Evolutionary conservation across 2,888 invertebrate genomes (phyloP).

Genomic region (Cartodere bifasciata): DNA sequence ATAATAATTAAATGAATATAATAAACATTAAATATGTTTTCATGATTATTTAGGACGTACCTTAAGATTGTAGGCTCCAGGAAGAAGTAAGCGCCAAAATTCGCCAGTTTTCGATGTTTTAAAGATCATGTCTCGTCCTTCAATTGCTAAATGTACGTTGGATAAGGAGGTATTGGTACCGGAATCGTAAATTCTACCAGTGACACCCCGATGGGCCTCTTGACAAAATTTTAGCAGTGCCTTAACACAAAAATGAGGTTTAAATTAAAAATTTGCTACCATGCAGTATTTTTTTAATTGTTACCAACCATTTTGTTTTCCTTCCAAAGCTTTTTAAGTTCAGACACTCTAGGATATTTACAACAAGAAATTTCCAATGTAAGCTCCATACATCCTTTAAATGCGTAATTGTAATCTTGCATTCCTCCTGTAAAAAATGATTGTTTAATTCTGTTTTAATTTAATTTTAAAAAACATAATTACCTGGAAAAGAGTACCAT

Average conservation of each 20-base stretch:
- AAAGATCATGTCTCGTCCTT: constrained; percentile 45
- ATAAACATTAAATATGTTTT: too few relatives aligned
- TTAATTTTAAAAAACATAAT: too few relatives aligned
- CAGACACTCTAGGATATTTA: constrained; percentile 43
- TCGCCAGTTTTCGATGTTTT: constrained; percentile 44
- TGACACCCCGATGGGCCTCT: constrained; percentile 45
- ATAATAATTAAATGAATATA: too few relatives aligned
- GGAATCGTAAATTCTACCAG: constrained; percentile 42
- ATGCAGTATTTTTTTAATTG: constrained; percentile 6
- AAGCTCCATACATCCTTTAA: constrained; percentile 52
- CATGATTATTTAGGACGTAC: too few relatives aligned
- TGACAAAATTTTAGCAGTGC: constrained; percentile 41
- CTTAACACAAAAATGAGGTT: constrained; percentile 24
- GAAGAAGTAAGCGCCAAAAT: constrained; percentile 51
- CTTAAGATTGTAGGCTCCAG: constrained; percentile 45
- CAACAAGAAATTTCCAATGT: constrained; percentile 56
- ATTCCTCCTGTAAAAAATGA: constrained; percentile 36
- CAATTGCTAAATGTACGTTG: constrained; percentile 39
- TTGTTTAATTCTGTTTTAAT: too few relatives aligned
- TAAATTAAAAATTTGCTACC: background rate
- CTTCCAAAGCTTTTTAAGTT: constrained; percentile 43
- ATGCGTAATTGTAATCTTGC: constrained; percentile 58
- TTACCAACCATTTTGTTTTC: constrained; percentile 46
- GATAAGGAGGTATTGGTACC: constrained; percentile 35
- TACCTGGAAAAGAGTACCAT: constrained; percentile 47